Percentiles rank a stretch among this genome's conserved stretches.
Evolutionary conservation across 2,797 vertebrate genomes (phyloP).

Genomic region (Manis pentadactyla): DNA sequence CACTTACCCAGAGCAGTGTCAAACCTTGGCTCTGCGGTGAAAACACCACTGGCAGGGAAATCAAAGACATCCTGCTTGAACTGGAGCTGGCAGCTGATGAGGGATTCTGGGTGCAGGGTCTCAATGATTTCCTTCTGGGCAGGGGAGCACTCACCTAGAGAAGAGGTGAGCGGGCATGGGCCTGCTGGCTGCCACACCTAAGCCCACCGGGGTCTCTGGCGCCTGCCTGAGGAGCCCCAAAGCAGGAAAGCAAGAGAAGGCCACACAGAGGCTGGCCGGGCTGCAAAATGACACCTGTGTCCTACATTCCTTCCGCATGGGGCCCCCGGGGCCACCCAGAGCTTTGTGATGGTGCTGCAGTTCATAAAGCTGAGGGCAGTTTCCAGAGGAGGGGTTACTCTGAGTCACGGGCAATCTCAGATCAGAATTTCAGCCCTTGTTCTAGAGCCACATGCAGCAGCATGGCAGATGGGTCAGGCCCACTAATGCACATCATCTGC

Average conservation of each 20-base stretch:
- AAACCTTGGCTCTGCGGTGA: constrained; percentile 90
- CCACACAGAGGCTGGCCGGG: accelerated
- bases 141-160: constrained; percentile 91
- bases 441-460: constrained; percentile 33
- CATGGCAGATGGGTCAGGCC: not conserved
- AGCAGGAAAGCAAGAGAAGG: accelerated
- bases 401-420: constrained; percentile 12
- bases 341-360: not conserved
- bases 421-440: constrained; percentile 25
- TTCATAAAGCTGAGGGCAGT: constrained; percentile 57
- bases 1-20: constrained; percentile 90
- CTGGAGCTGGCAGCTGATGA: constrained; percentile 90
- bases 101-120: constrained; percentile 90
- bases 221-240: not conserved
- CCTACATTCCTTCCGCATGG: not conserved
- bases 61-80: constrained; percentile 90
- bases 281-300: not conserved
- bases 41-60: constrained; percentile 90
- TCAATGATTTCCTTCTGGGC: constrained; percentile 89
- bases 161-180: not conserved
- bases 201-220: not conserved
- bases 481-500: not conserved
- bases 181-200: not conserved
- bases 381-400: constrained; percentile 8
- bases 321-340: not conserved